A percentile compares a stretch with the other conserved stretches of the same genome.
Evolutionary conservation across 2,797 vertebrate genomes (phyloP).

Genomic region (Myotis planiceps): DNA sequence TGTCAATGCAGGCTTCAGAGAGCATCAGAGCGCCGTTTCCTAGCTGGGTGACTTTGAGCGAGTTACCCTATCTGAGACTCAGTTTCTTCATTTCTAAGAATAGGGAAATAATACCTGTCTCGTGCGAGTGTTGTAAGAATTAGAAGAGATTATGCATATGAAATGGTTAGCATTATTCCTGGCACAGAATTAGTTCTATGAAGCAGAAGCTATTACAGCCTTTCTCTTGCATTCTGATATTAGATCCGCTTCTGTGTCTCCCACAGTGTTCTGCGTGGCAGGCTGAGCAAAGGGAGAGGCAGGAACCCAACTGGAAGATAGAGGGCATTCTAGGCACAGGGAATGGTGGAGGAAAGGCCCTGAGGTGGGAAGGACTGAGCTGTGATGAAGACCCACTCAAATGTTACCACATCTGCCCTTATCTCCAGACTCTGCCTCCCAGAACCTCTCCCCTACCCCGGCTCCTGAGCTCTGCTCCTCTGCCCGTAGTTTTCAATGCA

Average conservation of each 20-base stretch:
- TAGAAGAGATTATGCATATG: neutral
- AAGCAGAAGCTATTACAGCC: neutral
- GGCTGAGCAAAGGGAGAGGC: neutral
- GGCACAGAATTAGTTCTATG: neutral
- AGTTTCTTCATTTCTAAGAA: neutral
- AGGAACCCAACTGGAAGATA: neutral
- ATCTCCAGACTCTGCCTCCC: neutral
- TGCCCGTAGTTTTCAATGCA: neutral
- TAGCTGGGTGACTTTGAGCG: neutral
- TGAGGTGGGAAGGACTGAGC: neutral
- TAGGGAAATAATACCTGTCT: neutral
- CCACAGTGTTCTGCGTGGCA: neutral
- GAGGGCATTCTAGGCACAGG: neutral
- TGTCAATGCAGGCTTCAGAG: neutral
- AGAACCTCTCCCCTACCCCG: neutral
- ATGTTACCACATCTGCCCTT: neutral
- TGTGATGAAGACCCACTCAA: neutral
- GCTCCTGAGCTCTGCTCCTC: neutral
- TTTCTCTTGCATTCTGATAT: neutral
- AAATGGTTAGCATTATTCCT: neutral
- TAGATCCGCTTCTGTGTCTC: neutral
- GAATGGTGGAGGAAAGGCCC: neutral
- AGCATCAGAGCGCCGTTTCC: neutral
- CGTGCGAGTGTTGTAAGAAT: neutral
- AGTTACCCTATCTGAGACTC: neutral